These are phyloP conservation scores for Tetrao urogallus DNA, from an alignment of 2,113 vertebrate genomes.

Conservation along the genomic window DNA sequence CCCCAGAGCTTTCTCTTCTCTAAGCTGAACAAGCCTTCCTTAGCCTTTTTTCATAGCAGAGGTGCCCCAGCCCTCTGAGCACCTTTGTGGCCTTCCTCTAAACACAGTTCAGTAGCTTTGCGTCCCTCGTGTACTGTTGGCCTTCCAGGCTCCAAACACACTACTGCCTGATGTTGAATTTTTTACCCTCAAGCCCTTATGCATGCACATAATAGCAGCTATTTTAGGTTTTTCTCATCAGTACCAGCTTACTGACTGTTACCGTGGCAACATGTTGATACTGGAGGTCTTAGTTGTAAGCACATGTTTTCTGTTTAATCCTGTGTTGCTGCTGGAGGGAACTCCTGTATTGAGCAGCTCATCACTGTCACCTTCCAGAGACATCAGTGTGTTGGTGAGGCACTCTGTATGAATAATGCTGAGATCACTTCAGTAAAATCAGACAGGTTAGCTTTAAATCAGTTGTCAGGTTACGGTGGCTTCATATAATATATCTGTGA, in stretches of 20 bases:
- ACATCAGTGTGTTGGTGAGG: neutral
- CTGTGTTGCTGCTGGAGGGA: neutral
- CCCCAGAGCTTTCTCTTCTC: neutral
- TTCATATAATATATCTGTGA: neutral
- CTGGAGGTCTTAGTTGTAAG: neutral
- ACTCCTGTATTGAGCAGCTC: neutral
- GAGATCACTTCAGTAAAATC: accelerated
- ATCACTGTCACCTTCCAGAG: neutral
- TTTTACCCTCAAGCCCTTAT: neutral
- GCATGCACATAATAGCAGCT: accelerated
- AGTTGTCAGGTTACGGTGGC: neutral
- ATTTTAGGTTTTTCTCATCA: neutral
- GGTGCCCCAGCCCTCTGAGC: neutral
- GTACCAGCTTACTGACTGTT: accelerated
- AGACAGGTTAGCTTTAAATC: neutral
- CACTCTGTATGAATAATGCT: neutral
- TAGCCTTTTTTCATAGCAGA: neutral
- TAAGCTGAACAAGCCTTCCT: neutral
- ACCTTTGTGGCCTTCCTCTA: neutral
- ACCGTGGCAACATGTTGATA: accelerated
- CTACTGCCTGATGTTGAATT: no score
- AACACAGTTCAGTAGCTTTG: neutral
- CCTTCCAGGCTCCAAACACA: no score
- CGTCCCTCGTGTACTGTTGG: neutral
- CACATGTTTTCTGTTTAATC: neutral